Percentiles rank a stretch among this genome's conserved stretches.
Conservation (phyloP, 2,888 invertebrate species). For the Polyommatus icarus region DNA sequence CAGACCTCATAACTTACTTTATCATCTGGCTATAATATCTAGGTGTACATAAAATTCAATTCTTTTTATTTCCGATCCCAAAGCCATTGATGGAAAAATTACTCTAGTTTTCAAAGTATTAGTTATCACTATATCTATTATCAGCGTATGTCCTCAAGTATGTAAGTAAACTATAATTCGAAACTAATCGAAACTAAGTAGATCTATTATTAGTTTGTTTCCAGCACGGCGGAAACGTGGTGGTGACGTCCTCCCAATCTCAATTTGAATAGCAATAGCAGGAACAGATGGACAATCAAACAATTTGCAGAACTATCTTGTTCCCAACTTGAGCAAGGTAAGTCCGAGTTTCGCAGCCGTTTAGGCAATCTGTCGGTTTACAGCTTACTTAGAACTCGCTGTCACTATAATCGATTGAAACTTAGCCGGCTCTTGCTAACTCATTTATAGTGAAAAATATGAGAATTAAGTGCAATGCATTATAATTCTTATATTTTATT, state of each 20-base stretch:
- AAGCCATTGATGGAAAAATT: too few relatives aligned
- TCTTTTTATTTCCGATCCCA: too few relatives aligned
- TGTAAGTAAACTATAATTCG: too few relatives aligned
- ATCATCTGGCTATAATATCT: too few relatives aligned
- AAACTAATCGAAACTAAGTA: background rate
- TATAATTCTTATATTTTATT: too few relatives aligned
- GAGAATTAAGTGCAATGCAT: too few relatives aligned
- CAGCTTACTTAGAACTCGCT: conserved; percentile 27
- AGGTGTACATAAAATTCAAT: too few relatives aligned
- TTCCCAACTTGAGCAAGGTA: conserved; percentile 16
- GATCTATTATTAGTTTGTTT: conserved; percentile 16
- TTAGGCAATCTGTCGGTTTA: conserved; percentile 28
- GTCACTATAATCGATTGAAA: conserved; percentile 15
- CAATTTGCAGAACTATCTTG: conserved; percentile 33
- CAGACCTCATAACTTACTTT: too few relatives aligned
- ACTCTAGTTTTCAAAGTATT: too few relatives aligned
- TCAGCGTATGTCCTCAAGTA: too few relatives aligned
- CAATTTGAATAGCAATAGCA: conserved; percentile 26
- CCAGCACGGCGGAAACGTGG: background rate
- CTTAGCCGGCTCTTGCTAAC: background rate
- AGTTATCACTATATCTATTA: too few relatives aligned
- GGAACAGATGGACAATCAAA: conserved; percentile 23
- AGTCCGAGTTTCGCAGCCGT: conserved; percentile 23
- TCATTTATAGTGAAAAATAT: too few relatives aligned
- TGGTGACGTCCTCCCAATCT: background rate